These are phyloP conservation scores for Seira musarum DNA, from an alignment of 2,888 invertebrate genomes.

Conservation along the genomic window DNA sequence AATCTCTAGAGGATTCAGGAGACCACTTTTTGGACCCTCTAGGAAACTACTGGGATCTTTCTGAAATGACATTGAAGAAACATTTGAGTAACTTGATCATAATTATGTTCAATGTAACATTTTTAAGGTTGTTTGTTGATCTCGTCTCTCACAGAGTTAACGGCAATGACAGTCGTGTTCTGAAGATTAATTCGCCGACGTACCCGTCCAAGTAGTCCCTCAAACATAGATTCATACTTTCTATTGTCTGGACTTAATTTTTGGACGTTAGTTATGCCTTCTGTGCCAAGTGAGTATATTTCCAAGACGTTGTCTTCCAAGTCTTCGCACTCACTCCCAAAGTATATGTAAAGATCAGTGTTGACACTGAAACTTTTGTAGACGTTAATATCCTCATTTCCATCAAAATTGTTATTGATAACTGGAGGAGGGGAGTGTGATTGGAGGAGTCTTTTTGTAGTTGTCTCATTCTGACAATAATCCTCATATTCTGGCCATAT, in stretches of 20 bases:
- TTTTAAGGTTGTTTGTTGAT: too few species aligned
- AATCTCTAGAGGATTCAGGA: constrained; percentile 31
- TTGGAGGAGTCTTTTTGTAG: constrained; percentile 27
- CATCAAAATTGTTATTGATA: background rate
- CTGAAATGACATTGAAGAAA: too few species aligned
- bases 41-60: constrained; percentile 43
- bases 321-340: constrained; percentile 29
- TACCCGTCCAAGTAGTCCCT: constrained; percentile 34
- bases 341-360: constrained; percentile 38
- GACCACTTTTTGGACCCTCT: background rate
- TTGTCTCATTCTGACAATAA: constrained; percentile 35
- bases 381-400: background rate
- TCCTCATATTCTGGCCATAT: constrained; percentile 42
- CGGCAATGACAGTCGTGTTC: constrained; percentile 3
- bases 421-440: background rate
- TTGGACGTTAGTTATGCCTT: constrained; percentile 9
- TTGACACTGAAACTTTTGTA: constrained; percentile 31
- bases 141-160: constrained; percentile 16
- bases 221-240: constrained; percentile 26
- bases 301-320: constrained; percentile 33
- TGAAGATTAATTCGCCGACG: constrained; percentile 29
- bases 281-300: constrained; percentile 14
- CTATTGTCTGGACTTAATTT: constrained; percentile 39
- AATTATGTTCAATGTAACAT: too few species aligned
- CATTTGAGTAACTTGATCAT: too few species aligned